Percentiles rank a stretch among this genome's conserved stretches.
Conservation (phyloP, 2,888 invertebrate genomes). For the Acanthopleura granulata region DNA sequence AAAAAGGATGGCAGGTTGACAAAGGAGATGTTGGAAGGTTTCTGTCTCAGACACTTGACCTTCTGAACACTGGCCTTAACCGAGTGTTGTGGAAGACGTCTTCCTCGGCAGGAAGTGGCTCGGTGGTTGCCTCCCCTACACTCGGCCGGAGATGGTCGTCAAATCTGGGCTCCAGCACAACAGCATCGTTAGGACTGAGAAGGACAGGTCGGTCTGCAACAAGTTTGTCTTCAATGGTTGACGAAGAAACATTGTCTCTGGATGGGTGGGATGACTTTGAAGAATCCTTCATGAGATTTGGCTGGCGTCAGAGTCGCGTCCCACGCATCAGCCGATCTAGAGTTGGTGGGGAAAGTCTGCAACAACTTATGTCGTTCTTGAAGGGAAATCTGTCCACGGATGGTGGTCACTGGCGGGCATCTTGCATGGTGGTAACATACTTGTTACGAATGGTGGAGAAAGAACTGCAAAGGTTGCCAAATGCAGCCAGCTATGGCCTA, state of each 20-base stretch:
- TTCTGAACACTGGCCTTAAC: conserved; percentile 14
- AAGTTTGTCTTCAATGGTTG: not conserved
- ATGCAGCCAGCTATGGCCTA: conserved; percentile 29
- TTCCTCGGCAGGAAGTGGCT: not conserved
- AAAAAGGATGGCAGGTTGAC: not conserved
- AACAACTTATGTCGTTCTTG: conserved; percentile 29
- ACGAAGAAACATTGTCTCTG: too few relatives aligned
- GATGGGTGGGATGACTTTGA: conserved; percentile 17
- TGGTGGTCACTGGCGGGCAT: conserved; percentile 38
- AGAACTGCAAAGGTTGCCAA: conserved; percentile 34
- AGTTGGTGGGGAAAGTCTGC: not conserved
- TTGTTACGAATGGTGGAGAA: conserved; percentile 42
- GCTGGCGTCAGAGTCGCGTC: not conserved
- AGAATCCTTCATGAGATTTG: too few relatives aligned
- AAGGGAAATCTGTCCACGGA: conserved; percentile 41
- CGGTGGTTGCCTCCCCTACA: not conserved
- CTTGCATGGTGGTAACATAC: conserved; percentile 48
- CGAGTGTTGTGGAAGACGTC: conserved; percentile 14
- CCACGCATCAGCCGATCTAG: not conserved
- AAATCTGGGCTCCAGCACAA: not conserved
- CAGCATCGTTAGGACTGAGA: not conserved
- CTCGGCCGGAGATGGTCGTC: not conserved
- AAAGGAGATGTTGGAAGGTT: conserved; percentile 4
- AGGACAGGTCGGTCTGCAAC: not conserved
- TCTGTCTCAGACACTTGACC: not conserved